Percentiles rank a stretch among this genome's conserved stretches.
Evolutionary conservation across 2,113 vertebrate genomes (phyloP).

Genomic region (Nycticorax nycticorax): DNA sequence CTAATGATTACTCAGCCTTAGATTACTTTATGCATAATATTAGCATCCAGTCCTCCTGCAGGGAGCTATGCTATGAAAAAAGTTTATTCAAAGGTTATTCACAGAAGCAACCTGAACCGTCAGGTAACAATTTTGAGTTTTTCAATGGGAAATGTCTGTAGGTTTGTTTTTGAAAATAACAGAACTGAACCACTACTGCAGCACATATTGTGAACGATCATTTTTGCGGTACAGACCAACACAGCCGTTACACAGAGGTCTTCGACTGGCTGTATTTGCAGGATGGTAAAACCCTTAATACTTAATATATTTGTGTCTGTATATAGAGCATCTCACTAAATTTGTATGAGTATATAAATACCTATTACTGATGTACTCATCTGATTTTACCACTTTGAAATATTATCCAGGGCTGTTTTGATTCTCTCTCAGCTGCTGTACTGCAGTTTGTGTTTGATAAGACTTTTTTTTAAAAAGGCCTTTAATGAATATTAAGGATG

Average conservation of each 20-base stretch:
- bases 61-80: background rate
- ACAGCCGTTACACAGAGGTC: background rate
- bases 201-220: fast-evolving
- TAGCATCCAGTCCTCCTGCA: background rate
- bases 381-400: background rate
- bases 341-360: background rate
- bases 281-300: background rate
- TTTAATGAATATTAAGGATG: constrained; percentile 4
- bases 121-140: background rate
- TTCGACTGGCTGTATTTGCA: background rate
- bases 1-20: constrained; percentile 58
- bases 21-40: constrained; percentile 42
- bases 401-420: background rate
- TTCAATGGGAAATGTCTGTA: background rate
- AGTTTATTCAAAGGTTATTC: background rate
- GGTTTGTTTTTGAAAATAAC: background rate
- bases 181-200: background rate
- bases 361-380: background rate
- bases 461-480: background rate
- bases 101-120: background rate
- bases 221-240: background rate
- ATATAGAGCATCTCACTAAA: background rate
- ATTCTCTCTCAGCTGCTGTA: background rate
- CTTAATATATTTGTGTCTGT: background rate
- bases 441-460: background rate